Base-by-base conservation (phyloP, 2,888 invertebrate species). In the Phengaris arion region DNA sequence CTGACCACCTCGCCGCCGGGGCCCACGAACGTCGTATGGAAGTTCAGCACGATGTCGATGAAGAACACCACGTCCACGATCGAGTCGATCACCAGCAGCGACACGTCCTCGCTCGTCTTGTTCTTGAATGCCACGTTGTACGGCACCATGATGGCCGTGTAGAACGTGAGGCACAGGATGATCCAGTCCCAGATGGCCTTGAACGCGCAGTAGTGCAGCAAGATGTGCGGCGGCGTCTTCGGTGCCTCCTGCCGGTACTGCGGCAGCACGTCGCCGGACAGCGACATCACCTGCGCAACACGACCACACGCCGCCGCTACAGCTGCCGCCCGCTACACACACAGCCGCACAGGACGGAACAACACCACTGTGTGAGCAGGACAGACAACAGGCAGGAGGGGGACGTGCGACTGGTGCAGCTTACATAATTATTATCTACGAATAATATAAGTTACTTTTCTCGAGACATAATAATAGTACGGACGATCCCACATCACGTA, bases 101-200 rank as follows among this genome's bases (percentile, higher is more conserved):
- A 98, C 81, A 98, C 98, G 93, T 98, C 98, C 94, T 98, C 98
- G 90, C 98, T 98, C 82, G 98, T 99, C 94, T 99, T 99, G 95
- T 99, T 99, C 95, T 99, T 99, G 95, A 99, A 99, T 90, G 99
- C 99, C 87, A 99, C 99, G 94, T 99, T 99, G 95, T 99, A 99
- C 82, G 99, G 99, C 87, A 99, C 99, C 98, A 96, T 96, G 92
- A 99, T 98, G 88, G 98, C 99, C 83, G 99, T 99, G 95, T 99
- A 99, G 95, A 99, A 99, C 85, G 99, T 99, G 90, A 99, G 96
- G 94, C 98, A 98, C 85, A 99, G 96, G 91, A 99, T 99, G 93
- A 99, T 98, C 99, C 99, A 99, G 95, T 99, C 99, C 99, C 99
- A 99, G 91, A 98, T 98, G 85, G 98, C 98, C 95, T 99, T 98